Percentiles rank a stretch among this genome's conserved stretches.
phyloP scores from a whole-genome alignment of 1,140 invertebrate genomes.

The Dolichoris vasculosae region DNA sequence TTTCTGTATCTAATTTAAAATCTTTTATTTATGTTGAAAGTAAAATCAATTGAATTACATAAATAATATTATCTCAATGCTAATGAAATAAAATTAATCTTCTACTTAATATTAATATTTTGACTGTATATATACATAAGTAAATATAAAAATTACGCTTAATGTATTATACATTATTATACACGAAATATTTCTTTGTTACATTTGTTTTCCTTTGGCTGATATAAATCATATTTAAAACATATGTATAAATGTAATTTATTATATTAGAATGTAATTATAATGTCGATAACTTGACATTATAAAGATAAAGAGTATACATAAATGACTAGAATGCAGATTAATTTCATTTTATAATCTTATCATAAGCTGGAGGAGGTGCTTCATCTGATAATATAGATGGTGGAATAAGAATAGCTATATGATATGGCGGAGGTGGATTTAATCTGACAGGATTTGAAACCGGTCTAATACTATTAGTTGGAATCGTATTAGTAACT shows the following conservation, averaged over 20 bases:
- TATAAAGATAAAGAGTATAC: background rate
- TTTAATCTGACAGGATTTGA: constrained; percentile 59
- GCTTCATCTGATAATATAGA: constrained; percentile 72
- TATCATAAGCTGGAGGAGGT: constrained; percentile 80
- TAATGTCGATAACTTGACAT: constrained; percentile 7
- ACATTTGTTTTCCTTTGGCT: constrained; percentile 33
- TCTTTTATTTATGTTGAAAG: constrained; percentile 2
- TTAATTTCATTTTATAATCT: constrained; percentile 76
- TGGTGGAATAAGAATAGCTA: constrained; percentile 79
- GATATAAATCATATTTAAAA: constrained; percentile 54
- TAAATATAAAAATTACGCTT: constrained; percentile 40
- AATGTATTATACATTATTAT: constrained; percentile 13
- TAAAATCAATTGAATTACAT: constrained; percentile 3
- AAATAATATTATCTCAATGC: background rate
- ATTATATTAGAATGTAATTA: background rate
- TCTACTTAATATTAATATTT: constrained; percentile 20
- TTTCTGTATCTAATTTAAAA: constrained; percentile 30
- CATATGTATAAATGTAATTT: constrained; percentile 12
- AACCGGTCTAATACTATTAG: constrained; percentile 59
- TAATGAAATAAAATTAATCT: constrained; percentile 13
- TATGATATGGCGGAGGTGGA: constrained; percentile 80
- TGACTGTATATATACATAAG: constrained; percentile 19
- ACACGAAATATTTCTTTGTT: constrained; percentile 38
- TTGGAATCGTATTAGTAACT: constrained; percentile 53
- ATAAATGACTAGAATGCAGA: constrained; percentile 36